These are phyloP conservation scores for Mola mola DNA, from an alignment of 2,113 vertebrate genomes.

Conservation along the genomic window DNA sequence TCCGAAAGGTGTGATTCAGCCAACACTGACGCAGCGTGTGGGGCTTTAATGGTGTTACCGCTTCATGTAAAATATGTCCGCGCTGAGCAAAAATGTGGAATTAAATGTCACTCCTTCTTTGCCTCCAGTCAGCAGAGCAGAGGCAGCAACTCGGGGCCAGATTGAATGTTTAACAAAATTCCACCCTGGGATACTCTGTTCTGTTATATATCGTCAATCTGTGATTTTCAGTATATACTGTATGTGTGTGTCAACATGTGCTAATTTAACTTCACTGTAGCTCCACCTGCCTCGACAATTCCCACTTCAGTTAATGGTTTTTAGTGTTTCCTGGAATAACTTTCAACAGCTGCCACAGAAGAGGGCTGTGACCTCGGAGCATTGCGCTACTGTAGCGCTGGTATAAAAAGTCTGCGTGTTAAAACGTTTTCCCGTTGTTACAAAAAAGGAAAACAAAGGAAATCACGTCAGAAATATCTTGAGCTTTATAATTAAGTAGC, in stretches of 20 bases:
- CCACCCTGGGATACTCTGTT: slow-evolving; percentile 21
- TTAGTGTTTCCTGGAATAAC: slow-evolving; percentile 34
- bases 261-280: slow-evolving; percentile 26
- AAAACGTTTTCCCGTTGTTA: no score
- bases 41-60: slow-evolving; percentile 18
- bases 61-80: slow-evolving; percentile 32
- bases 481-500: no score
- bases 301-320: slow-evolving; percentile 48
- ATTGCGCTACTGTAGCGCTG: slow-evolving; percentile 1
- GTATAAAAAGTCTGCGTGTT: no score
- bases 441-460: no score
- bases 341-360: slow-evolving; percentile 17
- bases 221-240: slow-evolving; percentile 14
- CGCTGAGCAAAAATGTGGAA: slow-evolving; percentile 42
- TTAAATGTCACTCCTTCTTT: slow-evolving; percentile 44
- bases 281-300: slow-evolving; percentile 19
- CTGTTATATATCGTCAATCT: slow-evolving; percentile 29
- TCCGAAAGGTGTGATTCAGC: slow-evolving; percentile 6
- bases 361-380: background rate
- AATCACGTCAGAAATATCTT: no score
- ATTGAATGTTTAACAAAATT: slow-evolving; percentile 20
- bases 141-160: slow-evolving; percentile 16
- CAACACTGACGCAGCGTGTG: no score
- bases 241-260: slow-evolving; percentile 20
- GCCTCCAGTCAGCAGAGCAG: slow-evolving; percentile 15